These are phyloP conservation scores for Sander lucioperca DNA, from an alignment of 2,113 vertebrate genomes.

Conservation along the genomic window DNA sequence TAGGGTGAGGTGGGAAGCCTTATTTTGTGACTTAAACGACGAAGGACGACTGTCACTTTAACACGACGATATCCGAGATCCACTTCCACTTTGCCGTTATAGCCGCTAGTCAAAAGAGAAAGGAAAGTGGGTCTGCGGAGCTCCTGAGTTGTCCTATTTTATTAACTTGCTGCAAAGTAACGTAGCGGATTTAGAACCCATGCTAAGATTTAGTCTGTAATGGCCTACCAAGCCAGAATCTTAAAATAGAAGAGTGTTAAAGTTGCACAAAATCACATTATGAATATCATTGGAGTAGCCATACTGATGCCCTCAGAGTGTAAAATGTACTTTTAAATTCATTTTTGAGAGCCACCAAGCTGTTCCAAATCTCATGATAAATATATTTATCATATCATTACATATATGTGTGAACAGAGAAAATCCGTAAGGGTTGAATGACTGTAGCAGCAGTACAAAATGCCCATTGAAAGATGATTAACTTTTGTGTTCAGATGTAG, in stretches of 20 bases:
- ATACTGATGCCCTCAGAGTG: not conserved
- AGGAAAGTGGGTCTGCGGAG: slow-evolving; percentile 40
- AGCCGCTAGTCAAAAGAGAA: slow-evolving; percentile 47
- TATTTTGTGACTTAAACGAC: not conserved
- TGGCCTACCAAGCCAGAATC: not conserved
- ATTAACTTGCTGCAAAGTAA: slow-evolving; percentile 31
- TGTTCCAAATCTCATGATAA: slow-evolving; percentile 9
- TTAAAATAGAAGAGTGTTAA: not conserved
- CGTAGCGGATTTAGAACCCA: slow-evolving; percentile 4
- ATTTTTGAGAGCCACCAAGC: not conserved
- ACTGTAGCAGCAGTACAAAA: slow-evolving; percentile 26
- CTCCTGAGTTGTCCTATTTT: slow-evolving; percentile 37
- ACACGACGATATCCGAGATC: slow-evolving; percentile 44
- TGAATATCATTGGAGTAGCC: not conserved
- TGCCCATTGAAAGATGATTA: slow-evolving; percentile 57
- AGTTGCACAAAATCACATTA: slow-evolving; percentile 19
- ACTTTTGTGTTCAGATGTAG: slow-evolving; percentile 42
- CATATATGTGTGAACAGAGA: slow-evolving; percentile 24
- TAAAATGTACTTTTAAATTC: not conserved
- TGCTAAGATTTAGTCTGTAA: not conserved
- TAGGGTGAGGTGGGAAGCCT: not conserved
- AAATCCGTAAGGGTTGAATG: slow-evolving; percentile 21
- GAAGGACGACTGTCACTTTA: slow-evolving; percentile 63
- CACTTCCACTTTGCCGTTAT: slow-evolving; percentile 65
- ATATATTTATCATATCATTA: not conserved